phyloP scores from a whole-genome alignment of 1,140 invertebrate genomes.

The Drosophila santomea region DNA sequence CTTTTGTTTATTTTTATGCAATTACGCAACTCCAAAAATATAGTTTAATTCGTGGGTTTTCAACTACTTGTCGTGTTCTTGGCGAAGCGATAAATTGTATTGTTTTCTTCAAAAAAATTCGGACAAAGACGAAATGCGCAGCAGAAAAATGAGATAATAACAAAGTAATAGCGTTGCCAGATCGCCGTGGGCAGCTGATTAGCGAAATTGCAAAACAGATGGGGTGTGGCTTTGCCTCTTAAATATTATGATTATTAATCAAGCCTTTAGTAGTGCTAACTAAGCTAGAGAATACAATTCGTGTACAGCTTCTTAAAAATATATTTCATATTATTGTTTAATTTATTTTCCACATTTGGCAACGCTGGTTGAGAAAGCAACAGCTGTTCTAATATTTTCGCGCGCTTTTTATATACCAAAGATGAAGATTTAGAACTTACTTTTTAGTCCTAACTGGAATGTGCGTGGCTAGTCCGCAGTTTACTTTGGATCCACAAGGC shows the following conservation, averaged over 20 bases:
- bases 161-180: slow-evolving; percentile 63
- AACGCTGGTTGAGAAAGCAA: slow-evolving; percentile 41
- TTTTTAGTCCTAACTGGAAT: slow-evolving; percentile 29
- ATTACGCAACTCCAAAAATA: slow-evolving; percentile 24
- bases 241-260: background rate
- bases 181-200: slow-evolving; percentile 58
- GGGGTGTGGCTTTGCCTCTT: slow-evolving; percentile 3
- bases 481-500: background rate
- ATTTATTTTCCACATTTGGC: slow-evolving; percentile 16
- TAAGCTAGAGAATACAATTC: too few species aligned
- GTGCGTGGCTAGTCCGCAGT: background rate
- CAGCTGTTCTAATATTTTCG: slow-evolving; percentile 56
- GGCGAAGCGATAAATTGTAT: slow-evolving; percentile 36
- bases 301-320: background rate
- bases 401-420: slow-evolving; percentile 24
- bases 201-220: slow-evolving; percentile 16
- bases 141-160: slow-evolving; percentile 83
- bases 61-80: slow-evolving; percentile 54
- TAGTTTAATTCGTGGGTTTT: slow-evolving; percentile 32
- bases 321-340: background rate
- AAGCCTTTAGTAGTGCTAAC: background rate
- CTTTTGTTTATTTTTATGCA: slow-evolving; percentile 11
- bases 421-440: slow-evolving; percentile 37
- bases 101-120: slow-evolving; percentile 61
- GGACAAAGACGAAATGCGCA: slow-evolving; percentile 79